Base-by-base conservation (phyloP, 2,797 vertebrate genomes). In the Danio jaintianensis region DNA sequence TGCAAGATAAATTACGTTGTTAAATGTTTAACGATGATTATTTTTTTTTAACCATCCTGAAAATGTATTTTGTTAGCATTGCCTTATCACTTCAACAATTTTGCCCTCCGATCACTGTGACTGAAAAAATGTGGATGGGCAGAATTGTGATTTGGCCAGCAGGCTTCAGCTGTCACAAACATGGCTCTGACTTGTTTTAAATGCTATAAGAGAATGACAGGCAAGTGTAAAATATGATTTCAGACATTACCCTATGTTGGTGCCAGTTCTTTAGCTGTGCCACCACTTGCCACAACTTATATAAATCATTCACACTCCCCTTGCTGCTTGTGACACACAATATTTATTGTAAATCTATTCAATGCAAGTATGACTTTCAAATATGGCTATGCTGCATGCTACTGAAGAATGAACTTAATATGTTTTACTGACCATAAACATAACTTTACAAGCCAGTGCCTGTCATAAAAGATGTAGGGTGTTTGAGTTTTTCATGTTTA, bases 211-310 rank as follows among this genome's bases (percentile, higher is more conserved):
- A 48, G n/a, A 82, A 64, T 80, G 83, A 83, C 80, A 82, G 78
- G 64, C 63, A 58, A 58, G 64, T 80, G 70, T 82, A 68, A 86
- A 83, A 82, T 82, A 86, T 86, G 80, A 85, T 86, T 84, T 84
- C 76, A 82, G 85, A 84, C 75, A 84, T 82, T 76, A 78, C 61
- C 70, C 74, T 75, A 43, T 78, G 74, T 71, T 82, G 50, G 75
- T 78, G 74, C 63, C 73, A 74, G 78, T 58, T 66, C 63, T 40
- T 75, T 59, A 79, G 75, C 81, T 80, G 61, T 58, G 72, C 79
- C 73, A 84, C 76, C 69, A 79, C 76, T 64, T 82, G 82, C 66
- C 83, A 84, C 78, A 55, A 43, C 67, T 68, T 71, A 55, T 86
- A 80, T 75, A 29, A 69, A 84, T 84, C 80, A 84, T 71, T 78